Evolutionary conservation across 2,113 vertebrate genomes (phyloP).

Genomic region (Tichodroma muraria): DNA sequence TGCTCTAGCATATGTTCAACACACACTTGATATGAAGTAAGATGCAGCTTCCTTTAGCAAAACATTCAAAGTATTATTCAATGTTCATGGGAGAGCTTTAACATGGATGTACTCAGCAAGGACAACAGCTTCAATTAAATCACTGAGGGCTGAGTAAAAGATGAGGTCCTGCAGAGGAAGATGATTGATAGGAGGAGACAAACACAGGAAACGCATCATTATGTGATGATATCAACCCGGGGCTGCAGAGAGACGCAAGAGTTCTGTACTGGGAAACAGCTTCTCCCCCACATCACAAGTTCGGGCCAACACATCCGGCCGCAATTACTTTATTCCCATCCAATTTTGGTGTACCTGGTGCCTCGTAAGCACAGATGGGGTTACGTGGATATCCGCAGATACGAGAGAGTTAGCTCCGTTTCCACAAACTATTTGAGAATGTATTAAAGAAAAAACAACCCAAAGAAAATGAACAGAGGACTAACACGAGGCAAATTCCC

Average conservation of each 20-base stretch:
- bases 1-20: background rate
- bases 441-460: accelerated
- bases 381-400: background rate
- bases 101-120: accelerated
- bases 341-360: background rate
- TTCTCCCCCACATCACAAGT: background rate
- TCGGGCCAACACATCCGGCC: background rate
- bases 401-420: background rate
- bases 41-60: background rate
- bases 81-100: background rate
- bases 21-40: background rate
- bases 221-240: background rate
- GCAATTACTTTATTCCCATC: background rate
- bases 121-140: background rate
- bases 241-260: too few relatives aligned
- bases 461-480: background rate
- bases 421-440: background rate
- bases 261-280: background rate
- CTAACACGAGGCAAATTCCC: background rate
- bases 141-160: background rate
- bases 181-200: background rate
- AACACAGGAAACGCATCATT: background rate
- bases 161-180: background rate
- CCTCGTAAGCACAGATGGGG: background rate
- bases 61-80: background rate